Conservation (phyloP, 2,888 invertebrate genomes). For the Drosophila basisetae region DNA sequence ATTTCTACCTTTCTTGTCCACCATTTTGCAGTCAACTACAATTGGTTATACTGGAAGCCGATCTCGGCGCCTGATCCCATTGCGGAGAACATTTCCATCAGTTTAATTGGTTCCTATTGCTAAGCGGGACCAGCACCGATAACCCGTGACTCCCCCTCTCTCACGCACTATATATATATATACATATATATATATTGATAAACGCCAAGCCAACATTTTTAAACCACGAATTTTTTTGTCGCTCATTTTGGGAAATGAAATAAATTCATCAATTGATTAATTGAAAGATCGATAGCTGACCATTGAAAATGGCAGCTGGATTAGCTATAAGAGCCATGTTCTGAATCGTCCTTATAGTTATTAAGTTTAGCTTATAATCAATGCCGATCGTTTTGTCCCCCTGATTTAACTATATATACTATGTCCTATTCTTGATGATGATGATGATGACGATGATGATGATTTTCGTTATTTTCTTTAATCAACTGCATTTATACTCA, state of each 20-base stretch:
- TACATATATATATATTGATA: neutral
- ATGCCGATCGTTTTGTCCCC: constrained; percentile 3
- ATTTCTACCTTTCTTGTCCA: neutral
- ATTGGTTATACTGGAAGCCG: constrained; percentile 92
- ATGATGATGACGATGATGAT: neutral
- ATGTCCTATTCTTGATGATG: constrained; percentile 19
- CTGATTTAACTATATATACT: constrained; percentile 15
- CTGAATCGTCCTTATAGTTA: constrained; percentile 29
- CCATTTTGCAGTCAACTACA: constrained; percentile 88
- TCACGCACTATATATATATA: neutral
- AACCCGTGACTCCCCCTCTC: too few relatives aligned
- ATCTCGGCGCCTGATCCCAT: constrained; percentile 88
- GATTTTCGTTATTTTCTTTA: constrained; percentile 18
- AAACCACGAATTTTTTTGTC: constrained; percentile 28
- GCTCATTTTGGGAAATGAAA: constrained; percentile 24
- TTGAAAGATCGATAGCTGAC: neutral
- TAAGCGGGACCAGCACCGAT: constrained; percentile 70
- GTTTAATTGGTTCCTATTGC: constrained; percentile 89
- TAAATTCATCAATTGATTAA: neutral
- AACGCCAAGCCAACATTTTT: constrained; percentile 26
- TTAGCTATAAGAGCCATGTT: constrained; percentile 35
- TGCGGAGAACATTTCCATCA: constrained; percentile 87
- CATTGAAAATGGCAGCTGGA: constrained; percentile 45
- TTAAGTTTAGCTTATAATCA: constrained; percentile 35
- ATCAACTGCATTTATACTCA: constrained; percentile 67